These are phyloP conservation scores for Characodon lateralis DNA, from an alignment of 2,797 vertebrate species.

Conservation along the genomic window DNA sequence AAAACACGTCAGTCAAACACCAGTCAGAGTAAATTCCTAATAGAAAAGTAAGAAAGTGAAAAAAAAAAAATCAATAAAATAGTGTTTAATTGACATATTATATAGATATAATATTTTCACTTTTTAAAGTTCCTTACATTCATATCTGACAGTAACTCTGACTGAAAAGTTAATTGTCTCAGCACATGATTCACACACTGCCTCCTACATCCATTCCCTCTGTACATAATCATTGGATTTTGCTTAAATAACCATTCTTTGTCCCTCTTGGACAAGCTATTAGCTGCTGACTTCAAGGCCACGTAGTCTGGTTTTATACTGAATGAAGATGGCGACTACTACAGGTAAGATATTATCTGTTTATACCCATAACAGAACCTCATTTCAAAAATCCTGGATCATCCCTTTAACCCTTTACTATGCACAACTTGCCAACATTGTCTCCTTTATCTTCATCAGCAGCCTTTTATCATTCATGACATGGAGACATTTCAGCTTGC, in stretches of 20 bases:
- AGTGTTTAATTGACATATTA: background rate
- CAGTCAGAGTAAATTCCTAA: background rate
- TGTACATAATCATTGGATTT: background rate
- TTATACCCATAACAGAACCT: background rate
- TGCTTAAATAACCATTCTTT: too few species aligned
- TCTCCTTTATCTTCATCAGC: conserved; percentile 21
- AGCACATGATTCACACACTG: background rate
- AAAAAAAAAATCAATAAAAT: background rate
- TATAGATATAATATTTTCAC: background rate
- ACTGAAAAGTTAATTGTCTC: background rate
- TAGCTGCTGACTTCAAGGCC: background rate
- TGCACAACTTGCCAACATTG: background rate
- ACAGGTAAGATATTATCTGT: background rate
- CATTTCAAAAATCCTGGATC: background rate
- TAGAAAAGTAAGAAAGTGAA: background rate
- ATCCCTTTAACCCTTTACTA: background rate
- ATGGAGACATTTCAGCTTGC: conserved; percentile 94
- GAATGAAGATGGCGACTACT: background rate
- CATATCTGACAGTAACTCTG: background rate
- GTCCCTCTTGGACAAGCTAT: too few species aligned
- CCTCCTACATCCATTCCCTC: background rate
- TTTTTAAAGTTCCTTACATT: background rate
- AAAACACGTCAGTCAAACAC: too few species aligned
- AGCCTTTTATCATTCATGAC: conserved; percentile 95
- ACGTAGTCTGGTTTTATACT: background rate